Base-by-base conservation (phyloP, 2,797 vertebrate species). In the Pangasius sanitwongsei region DNA sequence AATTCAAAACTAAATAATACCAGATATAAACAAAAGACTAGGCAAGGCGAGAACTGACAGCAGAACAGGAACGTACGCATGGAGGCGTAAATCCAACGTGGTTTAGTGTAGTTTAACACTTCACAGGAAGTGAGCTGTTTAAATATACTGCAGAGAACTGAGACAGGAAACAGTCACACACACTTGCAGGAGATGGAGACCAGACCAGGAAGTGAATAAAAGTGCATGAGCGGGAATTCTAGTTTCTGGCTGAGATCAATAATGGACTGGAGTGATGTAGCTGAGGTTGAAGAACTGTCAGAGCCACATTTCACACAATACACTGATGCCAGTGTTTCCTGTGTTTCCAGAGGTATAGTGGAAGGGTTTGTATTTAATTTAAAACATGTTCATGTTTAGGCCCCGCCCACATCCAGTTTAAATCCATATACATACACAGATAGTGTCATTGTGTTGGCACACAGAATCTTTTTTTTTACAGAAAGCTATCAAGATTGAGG, bases 401-500 rank as follows among this genome's bases (percentile, higher is more conserved):
- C 83, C 83, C 31, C 83, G 4, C 59, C 83, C 63, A 84, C 61
- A 20, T 50, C 16, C 8, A 8, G 8, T 20, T 12, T 48, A 44
- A 83, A 63, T 37, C 6, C 15, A 57, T 23, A 25, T 37, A 28
- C 78, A 28, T 61, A 15, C 13, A 41, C 23, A 83, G 34, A 81
- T 12, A 57, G 80, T 1, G 81, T 28, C 12, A 15, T 3, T 63
- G 57, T n/a, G 57, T 28, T 25, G n/a, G 50, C 77, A 55, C 2
- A 0, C 20, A 74, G 23, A 25, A 44, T 20, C 25, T 77, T 41
- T 83, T 34, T 87, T 59, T 89, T 78, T 48, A 78, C 75, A 50
- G 59, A 90, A 69, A 86, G 59, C 88, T 87, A 83, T 91, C 75
- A 88, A 67, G 86, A 41, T 61, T 83, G 34, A 61, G 57, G 80